Evolutionary conservation across 2,113 vertebrate genomes (phyloP), one percentile per base, ranked within the genome.

Genomic region (Callipepla californica): DNA sequence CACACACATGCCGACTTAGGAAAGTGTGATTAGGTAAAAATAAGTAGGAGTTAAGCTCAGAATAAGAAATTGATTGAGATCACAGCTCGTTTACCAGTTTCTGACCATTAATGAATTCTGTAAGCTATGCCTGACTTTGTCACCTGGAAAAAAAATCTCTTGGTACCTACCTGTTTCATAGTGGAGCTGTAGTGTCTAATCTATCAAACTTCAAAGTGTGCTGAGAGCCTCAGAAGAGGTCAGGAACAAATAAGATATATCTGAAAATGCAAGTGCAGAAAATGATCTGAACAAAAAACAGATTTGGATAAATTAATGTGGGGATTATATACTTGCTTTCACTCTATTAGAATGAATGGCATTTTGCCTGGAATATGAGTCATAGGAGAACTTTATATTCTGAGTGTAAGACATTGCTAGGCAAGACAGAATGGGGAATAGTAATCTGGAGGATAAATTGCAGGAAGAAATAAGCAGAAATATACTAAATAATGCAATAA

Each of bases 291-390:
- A 74, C 25, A 85, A 48, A 92, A 82, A 36, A 0, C 38, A 68
- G 66, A 82, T 53, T 59, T 30, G 21, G 30, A 19, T 79, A 86
- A 82, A 85, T 88, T 90, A 85, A 90, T 57, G 74, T 57, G 42
- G 94, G 79, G 45, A 79, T 85, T 85, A 91, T 59, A 70, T 2
- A 93, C 42, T 58, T 53, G 66, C 36, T 58, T 93, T 85, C 47
- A 70, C 38, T 94, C 68, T 80, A 17, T 80, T 91, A 80, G 38
- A 55, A 87, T 67, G 79, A 80, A 91, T 90, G 92, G 82, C 82
- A 95, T 83, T 85, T 93, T 92, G 85, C 92, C 94, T 91, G 79
- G 85, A 90, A 83, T 85, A 77, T 94, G 90, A 94, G 82, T 95
- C 65, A 96, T 1, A 70, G 9, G n/a, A 59, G 88, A 87, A 90